phyloP scores from a whole-genome alignment of 1,140 invertebrate genomes.

The Xylocopa sonorina region DNA sequence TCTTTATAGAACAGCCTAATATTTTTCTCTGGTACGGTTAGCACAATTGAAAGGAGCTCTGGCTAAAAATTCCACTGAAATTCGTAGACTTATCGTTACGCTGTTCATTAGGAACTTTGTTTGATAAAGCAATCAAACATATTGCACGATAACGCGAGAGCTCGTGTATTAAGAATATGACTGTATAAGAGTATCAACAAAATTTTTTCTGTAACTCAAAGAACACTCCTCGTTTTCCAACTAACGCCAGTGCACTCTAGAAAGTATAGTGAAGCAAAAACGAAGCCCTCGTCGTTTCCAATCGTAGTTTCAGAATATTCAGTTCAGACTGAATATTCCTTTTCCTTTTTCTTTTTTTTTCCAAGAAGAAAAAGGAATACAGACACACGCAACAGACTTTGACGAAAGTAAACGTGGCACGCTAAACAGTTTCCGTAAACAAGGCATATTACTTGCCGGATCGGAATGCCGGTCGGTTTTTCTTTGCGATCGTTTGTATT shows the following conservation, averaged over 20 bases:
- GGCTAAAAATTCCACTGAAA: background rate
- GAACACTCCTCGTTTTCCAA: too few species aligned
- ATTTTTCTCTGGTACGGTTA: background rate
- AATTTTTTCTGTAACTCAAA: too few species aligned
- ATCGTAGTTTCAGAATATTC: background rate
- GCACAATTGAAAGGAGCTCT: background rate
- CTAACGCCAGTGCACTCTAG: too few species aligned
- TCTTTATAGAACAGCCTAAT: too few species aligned
- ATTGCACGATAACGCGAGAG: too few species aligned
- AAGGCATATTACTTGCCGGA: conserved; percentile 15
- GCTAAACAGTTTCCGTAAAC: conserved; percentile 3
- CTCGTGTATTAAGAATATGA: too few species aligned
- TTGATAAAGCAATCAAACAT: too few species aligned
- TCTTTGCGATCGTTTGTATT: conserved; percentile 44
- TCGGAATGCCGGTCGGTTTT: conserved; percentile 28
- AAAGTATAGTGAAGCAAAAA: background rate
- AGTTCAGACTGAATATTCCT: background rate
- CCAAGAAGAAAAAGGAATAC: too few species aligned
- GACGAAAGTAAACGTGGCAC: background rate
- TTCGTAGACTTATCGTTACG: background rate
- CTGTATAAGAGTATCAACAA: too few species aligned
- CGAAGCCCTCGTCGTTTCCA: too few species aligned
- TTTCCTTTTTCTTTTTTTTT: too few species aligned
- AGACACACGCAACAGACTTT: background rate
- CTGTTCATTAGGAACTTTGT: too few species aligned